phyloP scores from a whole-genome alignment of 2,888 invertebrate genomes.

The Temnothorax rugatulus region DNA sequence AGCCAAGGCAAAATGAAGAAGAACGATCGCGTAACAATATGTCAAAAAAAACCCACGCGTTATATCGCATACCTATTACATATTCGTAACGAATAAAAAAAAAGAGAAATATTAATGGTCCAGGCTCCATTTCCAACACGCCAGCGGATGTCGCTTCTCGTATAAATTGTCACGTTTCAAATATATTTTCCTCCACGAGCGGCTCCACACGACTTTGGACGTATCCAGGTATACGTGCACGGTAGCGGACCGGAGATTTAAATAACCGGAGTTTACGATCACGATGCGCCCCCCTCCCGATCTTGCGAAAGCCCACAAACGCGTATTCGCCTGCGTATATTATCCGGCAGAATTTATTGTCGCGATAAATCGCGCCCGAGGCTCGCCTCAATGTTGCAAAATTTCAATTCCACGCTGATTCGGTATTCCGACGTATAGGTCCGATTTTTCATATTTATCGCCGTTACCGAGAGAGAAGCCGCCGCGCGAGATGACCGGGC shows the following conservation, averaged over 20 bases:
- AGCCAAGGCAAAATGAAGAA: not conserved
- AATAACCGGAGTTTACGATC: slow-evolving; percentile 51
- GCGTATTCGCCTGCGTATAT: slow-evolving; percentile 30
- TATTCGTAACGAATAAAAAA: slow-evolving; percentile 27
- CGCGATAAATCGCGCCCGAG: slow-evolving; percentile 36
- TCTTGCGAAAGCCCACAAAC: slow-evolving; percentile 31
- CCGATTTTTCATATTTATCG: slow-evolving; percentile 43
- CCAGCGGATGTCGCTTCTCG: slow-evolving; percentile 26
- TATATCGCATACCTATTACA: slow-evolving; percentile 26
- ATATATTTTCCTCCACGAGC: slow-evolving; percentile 28
- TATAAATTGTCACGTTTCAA: slow-evolving; percentile 45
- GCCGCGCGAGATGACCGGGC: not conserved
- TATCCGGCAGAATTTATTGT: slow-evolving; percentile 39
- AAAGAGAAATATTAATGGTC: slow-evolving; percentile 27
- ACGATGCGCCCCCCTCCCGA: not conserved
- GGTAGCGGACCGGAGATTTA: slow-evolving; percentile 47
- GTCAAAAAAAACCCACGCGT: not conserved
- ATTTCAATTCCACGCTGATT: slow-evolving; percentile 38
- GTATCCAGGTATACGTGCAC: slow-evolving; percentile 42
- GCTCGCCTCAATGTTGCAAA: slow-evolving; percentile 22
- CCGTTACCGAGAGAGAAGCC: not conserved
- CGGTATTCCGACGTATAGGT: slow-evolving; percentile 1
- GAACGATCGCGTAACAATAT: slow-evolving; percentile 10
- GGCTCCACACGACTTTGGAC: slow-evolving; percentile 44
- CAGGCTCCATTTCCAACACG: slow-evolving; percentile 31